A percentile compares a stretch with the other conserved stretches of the same genome.
Evolutionary conservation across 2,888 invertebrate genomes (phyloP).

Genomic region (Odontomyia ornata): DNA sequence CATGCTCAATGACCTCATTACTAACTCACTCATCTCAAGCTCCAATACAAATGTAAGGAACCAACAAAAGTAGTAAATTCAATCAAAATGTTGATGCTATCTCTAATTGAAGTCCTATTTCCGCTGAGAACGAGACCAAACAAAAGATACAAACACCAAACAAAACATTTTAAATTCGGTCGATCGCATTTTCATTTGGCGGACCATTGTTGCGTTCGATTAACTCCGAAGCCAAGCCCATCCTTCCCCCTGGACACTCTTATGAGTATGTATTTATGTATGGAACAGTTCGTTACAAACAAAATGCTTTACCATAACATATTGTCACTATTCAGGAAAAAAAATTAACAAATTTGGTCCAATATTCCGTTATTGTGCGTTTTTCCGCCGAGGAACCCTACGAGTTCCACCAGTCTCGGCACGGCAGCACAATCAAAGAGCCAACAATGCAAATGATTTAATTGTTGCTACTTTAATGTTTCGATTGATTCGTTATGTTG

Average conservation of each 20-base stretch:
- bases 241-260: slow-evolving; percentile 22
- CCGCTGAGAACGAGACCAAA: not conserved
- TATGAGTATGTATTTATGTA: too few species aligned
- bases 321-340: not conserved
- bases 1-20: slow-evolving; percentile 1
- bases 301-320: not conserved
- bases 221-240: slow-evolving; percentile 30
- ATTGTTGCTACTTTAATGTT: slow-evolving; percentile 21
- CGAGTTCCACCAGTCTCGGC: not conserved
- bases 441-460: not conserved
- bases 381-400: not conserved
- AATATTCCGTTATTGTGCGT: not conserved
- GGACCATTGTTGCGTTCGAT: slow-evolving; percentile 38
- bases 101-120: slow-evolving; percentile 10
- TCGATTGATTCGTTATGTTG: not conserved
- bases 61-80: slow-evolving; percentile 3
- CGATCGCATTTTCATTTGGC: slow-evolving; percentile 27
- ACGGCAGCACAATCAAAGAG: not conserved
- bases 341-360: not conserved
- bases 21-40: not conserved
- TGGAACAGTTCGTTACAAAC: too few species aligned
- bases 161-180: slow-evolving; percentile 30
- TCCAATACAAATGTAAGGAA: not conserved
- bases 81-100: not conserved
- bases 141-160: slow-evolving; percentile 9